Conservation (phyloP, 2,113 vertebrate species). For the Alaudala cheleensis region DNA sequence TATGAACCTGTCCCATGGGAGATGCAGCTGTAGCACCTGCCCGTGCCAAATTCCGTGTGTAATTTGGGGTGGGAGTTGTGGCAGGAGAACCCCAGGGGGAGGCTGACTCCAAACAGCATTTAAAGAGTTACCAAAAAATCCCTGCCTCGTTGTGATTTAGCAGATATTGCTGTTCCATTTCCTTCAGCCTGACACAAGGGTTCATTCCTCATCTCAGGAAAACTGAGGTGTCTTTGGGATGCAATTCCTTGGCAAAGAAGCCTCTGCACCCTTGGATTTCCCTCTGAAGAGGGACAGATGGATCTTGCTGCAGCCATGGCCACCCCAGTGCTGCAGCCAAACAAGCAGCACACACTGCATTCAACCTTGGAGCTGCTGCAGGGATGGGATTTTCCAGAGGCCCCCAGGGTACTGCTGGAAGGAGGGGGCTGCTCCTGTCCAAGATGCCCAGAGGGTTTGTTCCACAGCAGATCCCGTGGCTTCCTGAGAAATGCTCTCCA, state of each 20-base stretch:
- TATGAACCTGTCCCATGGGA: accelerated
- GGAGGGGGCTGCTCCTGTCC: neutral
- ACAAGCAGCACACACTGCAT: neutral
- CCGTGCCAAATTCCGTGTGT: accelerated
- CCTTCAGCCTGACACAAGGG: neutral
- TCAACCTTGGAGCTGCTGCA: neutral
- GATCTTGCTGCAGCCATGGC: neutral
- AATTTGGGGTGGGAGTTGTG: neutral
- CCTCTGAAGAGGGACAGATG: neutral
- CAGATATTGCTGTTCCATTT: neutral
- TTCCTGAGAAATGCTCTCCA: neutral
- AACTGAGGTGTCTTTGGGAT: neutral
- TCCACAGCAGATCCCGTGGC: neutral
- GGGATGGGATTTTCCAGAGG: neutral
- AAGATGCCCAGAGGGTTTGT: neutral
- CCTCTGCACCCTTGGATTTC: neutral
- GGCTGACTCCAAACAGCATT: neutral
- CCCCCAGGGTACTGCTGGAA: neutral
- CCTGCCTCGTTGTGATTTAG: neutral
- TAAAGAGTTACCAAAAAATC: neutral
- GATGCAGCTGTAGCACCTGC: neutral
- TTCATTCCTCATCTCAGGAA: neutral
- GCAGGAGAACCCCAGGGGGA: neutral
- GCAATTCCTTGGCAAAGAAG: neutral
- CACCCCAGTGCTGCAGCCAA: neutral